Base-by-base conservation (phyloP, 2,113 vertebrate species). In the Engraulis encrasicolus region DNA sequence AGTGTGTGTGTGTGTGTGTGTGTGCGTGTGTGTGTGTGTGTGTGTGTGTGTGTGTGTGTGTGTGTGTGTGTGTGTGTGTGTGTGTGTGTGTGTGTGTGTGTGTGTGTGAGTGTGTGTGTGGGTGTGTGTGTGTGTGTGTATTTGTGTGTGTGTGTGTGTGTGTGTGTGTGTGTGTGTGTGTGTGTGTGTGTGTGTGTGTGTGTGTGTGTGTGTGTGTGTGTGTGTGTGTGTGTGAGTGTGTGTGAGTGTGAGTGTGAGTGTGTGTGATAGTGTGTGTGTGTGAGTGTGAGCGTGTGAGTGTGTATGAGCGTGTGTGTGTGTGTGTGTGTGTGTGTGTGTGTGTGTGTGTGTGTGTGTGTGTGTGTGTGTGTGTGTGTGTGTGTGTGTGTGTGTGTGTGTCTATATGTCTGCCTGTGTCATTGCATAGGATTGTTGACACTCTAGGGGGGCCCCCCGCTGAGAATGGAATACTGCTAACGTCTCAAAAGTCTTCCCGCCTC, bases 81-180 rank as follows among this genome's bases (percentile, higher is more conserved):
- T 45, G 83, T 84, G 54, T 45, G 81, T 81, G 71, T 66, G n/a
- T 81, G 79, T 77, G 81, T 34, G 54, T 82, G 50, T 54, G 82
- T 50, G 58, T 45, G 52, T 45, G 40, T 45, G 40, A 5, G 82
- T 87, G 54, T 27, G 17, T 66, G 6, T 82, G 83, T 71, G 9
- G 2, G 61, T 71, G 9, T 34, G 27, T 71, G 61, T 31, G 23
- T 58, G 54, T 61, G n/a, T n/a, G n/a, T n/a, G n/a, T n/a, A n/a
- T n/a, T n/a, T n/a, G n/a, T n/a, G 58, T 66, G 58, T 66, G 58
- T 31, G n/a, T 66, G 58, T 66, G n/a, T 27, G 58, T 31, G 58
- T 31, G 54, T 23, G 74, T 81, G 78, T 80, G 83, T 58, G 77
- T 83, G 82, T 79, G 82, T 78, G 50, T 40, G 71, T 38, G 83